Base-by-base conservation (phyloP, 2,888 invertebrate species). In the Vesta saturnalis region DNA sequence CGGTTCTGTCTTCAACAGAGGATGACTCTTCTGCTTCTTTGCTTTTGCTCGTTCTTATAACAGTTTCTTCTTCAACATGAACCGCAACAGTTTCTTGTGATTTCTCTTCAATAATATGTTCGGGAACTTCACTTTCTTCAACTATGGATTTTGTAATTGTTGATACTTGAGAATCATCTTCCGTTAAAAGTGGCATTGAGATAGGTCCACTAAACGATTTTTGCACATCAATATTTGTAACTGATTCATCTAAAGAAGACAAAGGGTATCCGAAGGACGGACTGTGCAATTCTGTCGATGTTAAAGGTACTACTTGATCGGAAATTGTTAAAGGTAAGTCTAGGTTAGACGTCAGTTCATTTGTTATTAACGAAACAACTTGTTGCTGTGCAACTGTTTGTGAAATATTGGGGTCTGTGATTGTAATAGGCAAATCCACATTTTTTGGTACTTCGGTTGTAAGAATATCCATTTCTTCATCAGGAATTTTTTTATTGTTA, bases 341-440 rank as follows among this genome's bases (percentile, higher is more conserved):
- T 12, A 92, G 74, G 68, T 78, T 82, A n/a, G 76, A 73, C 43
- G 78, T 79, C 59, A 81, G 73, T 57, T 82, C 83, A 60, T 69
- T 79, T 0, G 79, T 77, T 49, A 82, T 76, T 61, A 82, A 67
- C 8, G 79, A 76, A 12, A 76, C 76, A n/a, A 79, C 79, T 65
- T 82, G 82, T 72, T 83, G 83, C 70, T 83, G 81, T 0, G 83
- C 76, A 8, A 84, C 85, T 0, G 83, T 83, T 73, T 89, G 88
- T 12, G 90, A 89, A 77, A 93, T 92, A 69, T 88, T 89, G 16
- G 93, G 92, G 84, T 92, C 91, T 0, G 92, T 92, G 16, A 92
- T 90, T 0, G 92, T 92, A 58, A 92, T 92, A 10, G 93, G 92
- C 74, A 93, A 81, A 79, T 92, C 92, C 1, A 92, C 85, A 1